Evolutionary conservation across 2,888 invertebrate species (phyloP).

Genomic region (Camptogramma bilineatum): DNA sequence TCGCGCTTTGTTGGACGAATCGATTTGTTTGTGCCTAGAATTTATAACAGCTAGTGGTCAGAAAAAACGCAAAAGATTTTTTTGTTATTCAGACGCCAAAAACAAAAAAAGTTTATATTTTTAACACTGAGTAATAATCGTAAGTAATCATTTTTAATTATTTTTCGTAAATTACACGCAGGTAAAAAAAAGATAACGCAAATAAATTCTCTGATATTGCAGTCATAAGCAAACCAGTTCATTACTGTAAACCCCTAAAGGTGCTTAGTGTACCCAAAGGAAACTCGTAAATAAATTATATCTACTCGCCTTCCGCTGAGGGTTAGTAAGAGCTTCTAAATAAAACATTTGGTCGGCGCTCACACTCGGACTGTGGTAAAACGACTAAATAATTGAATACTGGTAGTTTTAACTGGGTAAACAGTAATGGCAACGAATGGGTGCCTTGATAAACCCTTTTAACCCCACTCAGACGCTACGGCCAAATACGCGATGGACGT

Average conservation of each 20-base stretch:
- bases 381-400: conserved; percentile 18
- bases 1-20: no score
- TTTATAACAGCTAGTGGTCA: no score
- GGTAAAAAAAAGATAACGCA: no score
- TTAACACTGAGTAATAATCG: no score
- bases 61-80: not conserved
- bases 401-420: conserved; percentile 11
- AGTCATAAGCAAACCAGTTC: conserved; percentile 19
- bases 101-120: not conserved
- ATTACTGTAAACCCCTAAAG: conserved; percentile 19
- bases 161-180: no score
- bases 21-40: no score
- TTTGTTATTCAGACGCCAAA: not conserved
- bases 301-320: conserved; percentile 6
- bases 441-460: not conserved
- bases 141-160: no score
- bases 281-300: conserved; percentile 21
- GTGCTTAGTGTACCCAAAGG: conserved; percentile 18
- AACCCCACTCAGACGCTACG: not conserved
- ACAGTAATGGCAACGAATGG: not conserved
- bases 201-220: not conserved
- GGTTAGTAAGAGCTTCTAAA: conserved; percentile 26
- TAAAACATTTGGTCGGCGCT: conserved; percentile 21
- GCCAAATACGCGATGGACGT: not conserved
- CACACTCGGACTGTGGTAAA: not conserved